Base-by-base conservation (phyloP, 1,140 invertebrate genomes). In the Drosophila seguyi region DNA sequence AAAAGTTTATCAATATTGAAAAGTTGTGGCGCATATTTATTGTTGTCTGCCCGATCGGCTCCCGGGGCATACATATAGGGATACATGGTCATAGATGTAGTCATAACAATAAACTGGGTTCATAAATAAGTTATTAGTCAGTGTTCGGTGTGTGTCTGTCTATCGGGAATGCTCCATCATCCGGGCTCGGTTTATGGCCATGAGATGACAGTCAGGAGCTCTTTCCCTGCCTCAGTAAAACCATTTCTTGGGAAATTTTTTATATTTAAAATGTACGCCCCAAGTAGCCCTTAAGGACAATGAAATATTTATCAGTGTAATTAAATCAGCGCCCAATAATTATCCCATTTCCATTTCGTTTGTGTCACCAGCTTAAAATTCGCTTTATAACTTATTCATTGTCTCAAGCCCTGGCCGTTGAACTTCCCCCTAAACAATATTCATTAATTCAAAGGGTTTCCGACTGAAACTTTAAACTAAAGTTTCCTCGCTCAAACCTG, bases 81-180 rank as follows among this genome's bases (percentile, higher is more conserved):
- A 52, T 44, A 44, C 41, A 69, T 57, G 38, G 39, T 34, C 67
- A 55, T 47, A 57, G 47, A 59, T 60, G 66, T 65, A 66, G 82
- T 59, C 82, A 86, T 79, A 86, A 87, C 83, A 87, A 79, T 87
- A 86, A 86, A 87, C 69, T 31, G 27, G 66, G 45, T 87, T 79
- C 79, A 86, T 86, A 87, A 87, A 86, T 86, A 86, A 82, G 83
- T 86, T 87, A 87, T 87, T 86, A 82, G 83, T 79, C 83, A 75
- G 78, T 75, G 68, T 81, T 77, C 77, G 11, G 39, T 39, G 47
- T 50, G n/a, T 16, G 50, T 53, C 31, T 53, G 52, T 38, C 34
- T 36, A 53, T 22, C 52, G 52, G 52, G 18, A 53, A 22, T 22
- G 31, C 20, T 53, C 31, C 34, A 22, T 55, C 56, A 36, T 58